Evolutionary conservation across 2,113 vertebrate genomes (phyloP).

Genomic region (Xenus cinereus): DNA sequence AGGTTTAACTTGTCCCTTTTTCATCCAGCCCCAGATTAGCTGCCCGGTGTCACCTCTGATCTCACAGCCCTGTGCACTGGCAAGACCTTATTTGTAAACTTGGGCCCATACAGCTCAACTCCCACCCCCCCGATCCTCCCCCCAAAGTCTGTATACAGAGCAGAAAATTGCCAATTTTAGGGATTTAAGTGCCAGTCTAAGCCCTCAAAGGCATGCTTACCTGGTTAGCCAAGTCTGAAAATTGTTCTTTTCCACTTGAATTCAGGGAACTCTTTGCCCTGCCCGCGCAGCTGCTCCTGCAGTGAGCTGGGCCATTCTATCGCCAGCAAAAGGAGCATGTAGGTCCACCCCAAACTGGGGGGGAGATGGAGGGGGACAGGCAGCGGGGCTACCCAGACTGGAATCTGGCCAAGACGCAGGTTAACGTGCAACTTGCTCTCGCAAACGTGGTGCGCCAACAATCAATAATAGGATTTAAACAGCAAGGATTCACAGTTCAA

Average conservation of each 20-base stretch:
- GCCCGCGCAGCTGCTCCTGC: fast-evolving
- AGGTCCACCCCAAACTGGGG: not conserved
- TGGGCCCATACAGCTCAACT: not conserved
- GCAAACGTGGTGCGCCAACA: fast-evolving
- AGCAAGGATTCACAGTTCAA: not conserved
- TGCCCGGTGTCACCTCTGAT: not conserved
- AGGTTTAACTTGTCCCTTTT: not conserved
- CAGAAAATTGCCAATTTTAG: conserved; percentile 35
- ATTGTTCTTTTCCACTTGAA: conserved; percentile 1
- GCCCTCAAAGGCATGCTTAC: not conserved
- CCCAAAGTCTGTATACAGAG: not conserved
- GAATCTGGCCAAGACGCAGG: not conserved
- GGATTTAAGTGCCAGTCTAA: conserved; percentile 7
- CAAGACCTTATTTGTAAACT: not conserved
- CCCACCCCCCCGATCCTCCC: not conserved
- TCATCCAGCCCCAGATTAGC: not conserved
- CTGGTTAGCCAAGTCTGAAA: not conserved
- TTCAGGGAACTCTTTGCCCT: not conserved
- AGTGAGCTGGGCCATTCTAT: fast-evolving
- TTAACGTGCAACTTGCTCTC: not conserved
- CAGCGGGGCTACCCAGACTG: not conserved
- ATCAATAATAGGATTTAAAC: not conserved
- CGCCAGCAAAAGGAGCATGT: not conserved
- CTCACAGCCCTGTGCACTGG: not conserved
- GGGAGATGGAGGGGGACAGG: not conserved